Base-by-base conservation (phyloP, 2,113 vertebrate species). In the Varanus komodoensis region DNA sequence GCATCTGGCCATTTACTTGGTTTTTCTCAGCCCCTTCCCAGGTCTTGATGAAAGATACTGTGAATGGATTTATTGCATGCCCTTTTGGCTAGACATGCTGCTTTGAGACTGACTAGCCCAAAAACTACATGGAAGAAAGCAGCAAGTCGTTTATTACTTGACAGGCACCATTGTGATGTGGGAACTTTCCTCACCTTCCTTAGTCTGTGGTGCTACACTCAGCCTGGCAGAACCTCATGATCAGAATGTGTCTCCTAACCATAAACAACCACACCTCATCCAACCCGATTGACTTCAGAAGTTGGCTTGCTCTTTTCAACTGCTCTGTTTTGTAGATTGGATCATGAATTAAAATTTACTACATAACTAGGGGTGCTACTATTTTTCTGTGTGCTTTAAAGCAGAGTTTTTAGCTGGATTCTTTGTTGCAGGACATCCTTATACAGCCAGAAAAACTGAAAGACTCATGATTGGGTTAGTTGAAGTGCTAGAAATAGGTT, bases 11-110 rank as follows among this genome's bases (percentile, higher is more conserved):
- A 29, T 12, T 54, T 29, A 14, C 5, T 19, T 15, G 25, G n/a
- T 9, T 17, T 82, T 94, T 94, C 90, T 50, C 90, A 90, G 89
- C 93, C 83, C 54, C 57, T 89, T 19, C 27, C 8, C 17, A 64
- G 34, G 29, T 14, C 34, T 11, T 85, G 19, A 1, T 48, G 5
- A 3, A 6, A 52, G 50, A 19, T 61, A 61, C 27, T 68, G 21
- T 69, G 38, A 69, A 68, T 25, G 44, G 8, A 6, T 69, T 11
- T 29, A 2, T 34, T 54, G 50, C 50, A 11, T 82, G 34, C 8
- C 38, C 19, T 15, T 48, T 34, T 69, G 25, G 67, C n/a, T 82
- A 27, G 25, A 2, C 34, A 44, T 44, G 34, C 82, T 84, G 64
- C 34, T 29, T 84, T 69, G 64, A 68, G 64, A 67, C 21, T 84